Evolutionary conservation across 2,888 invertebrate species (phyloP), one percentile per base, ranked within the genome.

Genomic region (Polydrusus cervinus): DNA sequence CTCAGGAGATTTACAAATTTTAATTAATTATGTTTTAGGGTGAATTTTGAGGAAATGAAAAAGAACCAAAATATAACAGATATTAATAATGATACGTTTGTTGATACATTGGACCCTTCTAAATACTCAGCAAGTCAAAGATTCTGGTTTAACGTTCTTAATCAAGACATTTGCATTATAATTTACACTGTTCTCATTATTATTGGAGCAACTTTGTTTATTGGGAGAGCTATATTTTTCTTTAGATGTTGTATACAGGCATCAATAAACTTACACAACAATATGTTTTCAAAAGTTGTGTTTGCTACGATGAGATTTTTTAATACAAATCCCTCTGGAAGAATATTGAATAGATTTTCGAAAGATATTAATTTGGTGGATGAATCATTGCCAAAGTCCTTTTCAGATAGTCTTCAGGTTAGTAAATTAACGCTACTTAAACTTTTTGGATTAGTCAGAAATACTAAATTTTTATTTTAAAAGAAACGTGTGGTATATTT

Each of bases 341-440:
- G 90, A 51, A 90, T 94, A 76, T 86, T 94, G 53, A 93, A 93
- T 85, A 87, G 94, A 62, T 93, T 94, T 84, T 91, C 93, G 1
- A 93, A 93, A 83, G 93, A 94, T 83, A 90, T 93, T 84, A 93
- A 90, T 0, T 85, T 89, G 0, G 87, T 90, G 25, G 90, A 91
- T 81, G 90, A 90, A 81, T 75, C 87, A 10, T 80, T 90, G 45
- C 90, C 90, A 0, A 81, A 82, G 25, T 88, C 89, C 0, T 80
- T 90, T 57, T 87, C 90, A 65, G 90, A 90, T 84, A 88, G 87
- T 9, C 84, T 87, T n/a, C 86, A 87, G 82, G 87, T 87, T 1
- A 25, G 25, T 5, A 45, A 25, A 20, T 2, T 45, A 62, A 14
- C 13, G 5, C 1, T 25, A 25, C 13, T n/a, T 43, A 30, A 18